Base-by-base conservation (phyloP, 2,888 invertebrate genomes). In the Drosophila vallismaia region DNA sequence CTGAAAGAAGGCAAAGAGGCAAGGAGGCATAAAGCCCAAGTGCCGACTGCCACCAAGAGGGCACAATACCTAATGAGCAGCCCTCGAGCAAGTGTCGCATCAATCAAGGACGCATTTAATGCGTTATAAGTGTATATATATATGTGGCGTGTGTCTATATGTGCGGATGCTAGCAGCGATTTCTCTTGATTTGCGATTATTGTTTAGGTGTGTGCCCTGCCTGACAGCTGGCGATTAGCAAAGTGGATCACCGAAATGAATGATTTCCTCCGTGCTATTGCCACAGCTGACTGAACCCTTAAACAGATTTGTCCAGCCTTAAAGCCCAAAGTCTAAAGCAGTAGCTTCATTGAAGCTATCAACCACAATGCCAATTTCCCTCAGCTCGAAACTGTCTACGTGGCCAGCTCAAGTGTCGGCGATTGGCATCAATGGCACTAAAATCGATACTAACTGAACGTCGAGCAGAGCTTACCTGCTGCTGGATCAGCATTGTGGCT, bases 61-160 rank as follows among this genome's bases (percentile, higher is more conserved):
- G 62, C 79, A 82, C 79, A 85, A 79, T 77, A 74, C 77, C 75
- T 84, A 86, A 85, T 85, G 86, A 85, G 84, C 71, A 81, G 76
- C 86, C 86, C 84, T 86, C 77, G 71, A 84, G 84, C 79, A 74
- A 77, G 79, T 86, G 84, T 84, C 84, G 86, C 84, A 85, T 85
- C 81, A 85, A 85, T 85, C 84, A 85, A 85, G 79, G 73, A 76
- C 84, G 84, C 75, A 86, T 86, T 85, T 84, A 81, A 74, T 81
- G 76, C 77, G 70, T 76, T 77, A 48, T 57, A 57, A 54, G 29
- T 60, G 38, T 44, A 24, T 44, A 42, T 42, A 24, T 42, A 42
- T 44, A 44, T 24, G 10, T 12, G n/a, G 40, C 19, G 14, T 19
- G 14, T 14, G 1, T 19, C 8, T 19, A 14, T 42, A 8, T 56